Base-by-base conservation (phyloP, 2,888 invertebrate genomes). In the Dolichomitus sp. region DNA sequence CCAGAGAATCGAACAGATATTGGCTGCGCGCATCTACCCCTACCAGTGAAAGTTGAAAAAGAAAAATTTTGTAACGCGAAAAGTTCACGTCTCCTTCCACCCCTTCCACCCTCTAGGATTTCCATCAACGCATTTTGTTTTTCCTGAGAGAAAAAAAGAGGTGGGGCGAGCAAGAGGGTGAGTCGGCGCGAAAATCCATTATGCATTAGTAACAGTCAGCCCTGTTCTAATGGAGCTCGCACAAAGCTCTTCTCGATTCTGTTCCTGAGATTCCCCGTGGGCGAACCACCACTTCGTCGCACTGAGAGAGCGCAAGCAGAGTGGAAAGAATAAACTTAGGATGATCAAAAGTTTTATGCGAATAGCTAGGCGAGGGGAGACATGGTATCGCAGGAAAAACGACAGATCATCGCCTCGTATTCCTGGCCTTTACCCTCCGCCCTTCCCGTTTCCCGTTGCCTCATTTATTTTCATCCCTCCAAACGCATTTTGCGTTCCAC, bases 131-230 rank as follows among this genome's bases (percentile, higher is more conserved):
- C 80, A 61, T 82, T 83, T 80, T 85, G 80, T 86, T 86, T 85
- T 84, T 61, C 27, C 52, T 40, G 17, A 5, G 40, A 65, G 45
- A 50, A 40, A 59, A 30, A 52, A 65, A 33, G 30, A 40, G 30
- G 42, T 12, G 4, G 45, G 50, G 30, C 48, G 9, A 40, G 40
- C 1, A 50, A 17, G 17, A 11, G 61, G 37, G n/a, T 68, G 48
- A 50, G 33, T 73, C 68, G 76, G 80, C 81, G 83, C 83, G 82
- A 74, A 85, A 86, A 85, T 85, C 86, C 84, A 86, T 86, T 85
- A 86, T 84, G 82, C 82, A 85, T 83, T 84, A 70, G 82, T 78
- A 73, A 85, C 76, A 86, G 80, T 83, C 69, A 59, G 73, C 52
- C 78, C 61, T 69, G 78, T 82, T 76, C 80, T 84, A 86, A 85